Evolutionary conservation across 1,140 invertebrate species (phyloP).

Genomic region (Drosophila seguyi): DNA sequence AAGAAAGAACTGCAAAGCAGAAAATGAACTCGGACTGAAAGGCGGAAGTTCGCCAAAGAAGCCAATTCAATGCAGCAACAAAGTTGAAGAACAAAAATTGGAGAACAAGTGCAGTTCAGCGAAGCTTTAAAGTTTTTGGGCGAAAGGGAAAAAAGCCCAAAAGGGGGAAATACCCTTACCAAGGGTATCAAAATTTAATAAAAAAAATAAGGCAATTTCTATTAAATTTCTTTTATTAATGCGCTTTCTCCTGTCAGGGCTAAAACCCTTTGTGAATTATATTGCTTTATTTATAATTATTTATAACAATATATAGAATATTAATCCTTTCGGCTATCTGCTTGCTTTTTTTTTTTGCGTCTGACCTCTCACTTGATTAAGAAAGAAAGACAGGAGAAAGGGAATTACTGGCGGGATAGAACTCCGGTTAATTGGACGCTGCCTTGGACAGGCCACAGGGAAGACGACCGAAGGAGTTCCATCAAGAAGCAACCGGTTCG

Average conservation of each 20-base stretch:
- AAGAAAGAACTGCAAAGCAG: conserved; percentile 13
- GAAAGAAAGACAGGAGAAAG: conserved; percentile 1
- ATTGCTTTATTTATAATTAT: too few relatives aligned
- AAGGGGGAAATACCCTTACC: conserved; percentile 42
- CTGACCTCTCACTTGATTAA: conserved; percentile 6
- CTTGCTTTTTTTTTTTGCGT: not conserved
- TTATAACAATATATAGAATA: not conserved
- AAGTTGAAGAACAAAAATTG: conserved; percentile 28
- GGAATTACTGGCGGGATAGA: not conserved
- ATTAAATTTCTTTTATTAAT: not conserved
- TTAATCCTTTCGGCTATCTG: not conserved
- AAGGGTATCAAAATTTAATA: not conserved
- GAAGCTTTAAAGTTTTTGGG: conserved; percentile 46
- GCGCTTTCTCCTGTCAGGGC: too few relatives aligned
- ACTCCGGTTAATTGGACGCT: conserved; percentile 39
- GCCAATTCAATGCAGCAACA: conserved; percentile 70
- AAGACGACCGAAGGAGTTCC: conserved; percentile 18
- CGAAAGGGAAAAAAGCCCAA: conserved; percentile 30
- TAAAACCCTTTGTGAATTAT: too few relatives aligned
- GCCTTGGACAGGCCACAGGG: conserved; percentile 19
- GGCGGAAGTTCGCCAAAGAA: conserved; percentile 72
- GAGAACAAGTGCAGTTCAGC: conserved; percentile 54
- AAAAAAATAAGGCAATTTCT: too few relatives aligned
- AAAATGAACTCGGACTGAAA: conserved; percentile 32
- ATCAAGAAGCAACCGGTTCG: conserved; percentile 47